A percentile compares a stretch with the other conserved stretches of the same genome.
phyloP scores from a whole-genome alignment of 1,140 invertebrate genomes.

The Zaprionus africanus region DNA sequence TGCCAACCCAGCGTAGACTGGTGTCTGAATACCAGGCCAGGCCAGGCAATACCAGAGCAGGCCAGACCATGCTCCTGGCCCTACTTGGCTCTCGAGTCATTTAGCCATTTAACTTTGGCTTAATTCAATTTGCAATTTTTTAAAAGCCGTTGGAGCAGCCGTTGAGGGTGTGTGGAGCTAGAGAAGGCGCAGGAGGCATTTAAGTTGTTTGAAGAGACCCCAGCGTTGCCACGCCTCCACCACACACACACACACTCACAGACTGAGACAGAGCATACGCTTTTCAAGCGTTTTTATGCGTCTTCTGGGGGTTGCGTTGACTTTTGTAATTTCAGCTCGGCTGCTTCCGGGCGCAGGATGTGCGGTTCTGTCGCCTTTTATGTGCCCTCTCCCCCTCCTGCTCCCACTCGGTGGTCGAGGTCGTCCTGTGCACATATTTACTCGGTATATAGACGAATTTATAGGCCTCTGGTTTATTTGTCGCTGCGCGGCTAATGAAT shows the following conservation, averaged over 20 bases:
- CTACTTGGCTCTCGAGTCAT: constrained; percentile 78
- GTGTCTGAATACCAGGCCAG: constrained; percentile 14
- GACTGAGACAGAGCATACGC: constrained; percentile 58
- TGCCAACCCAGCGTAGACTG: constrained; percentile 22
- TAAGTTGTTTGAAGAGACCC: constrained; percentile 37
- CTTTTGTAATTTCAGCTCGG: constrained; percentile 78
- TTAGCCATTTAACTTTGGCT: constrained; percentile 84
- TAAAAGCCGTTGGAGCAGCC: constrained; percentile 61
- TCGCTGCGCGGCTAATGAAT: constrained; percentile 76
- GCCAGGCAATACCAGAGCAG: not conserved
- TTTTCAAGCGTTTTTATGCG: constrained; percentile 79
- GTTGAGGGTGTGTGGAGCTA: constrained; percentile 10
- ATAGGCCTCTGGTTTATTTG: constrained; percentile 75
- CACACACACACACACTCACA: not conserved
- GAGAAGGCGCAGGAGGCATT: constrained; percentile 4
- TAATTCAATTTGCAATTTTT: constrained; percentile 84
- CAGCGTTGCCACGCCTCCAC: constrained; percentile 6
- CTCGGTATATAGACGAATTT: constrained; percentile 43
- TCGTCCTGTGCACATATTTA: constrained; percentile 66
- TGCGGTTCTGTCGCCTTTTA: constrained; percentile 80
- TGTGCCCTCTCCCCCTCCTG: constrained; percentile 40
- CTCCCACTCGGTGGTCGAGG: not conserved
- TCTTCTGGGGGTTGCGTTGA: constrained; percentile 75
- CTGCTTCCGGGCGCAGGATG: constrained; percentile 78
- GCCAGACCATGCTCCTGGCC: constrained; percentile 26